Conservation (phyloP, 2,888 invertebrate genomes). For the Drosophila melanosoma region DNA sequence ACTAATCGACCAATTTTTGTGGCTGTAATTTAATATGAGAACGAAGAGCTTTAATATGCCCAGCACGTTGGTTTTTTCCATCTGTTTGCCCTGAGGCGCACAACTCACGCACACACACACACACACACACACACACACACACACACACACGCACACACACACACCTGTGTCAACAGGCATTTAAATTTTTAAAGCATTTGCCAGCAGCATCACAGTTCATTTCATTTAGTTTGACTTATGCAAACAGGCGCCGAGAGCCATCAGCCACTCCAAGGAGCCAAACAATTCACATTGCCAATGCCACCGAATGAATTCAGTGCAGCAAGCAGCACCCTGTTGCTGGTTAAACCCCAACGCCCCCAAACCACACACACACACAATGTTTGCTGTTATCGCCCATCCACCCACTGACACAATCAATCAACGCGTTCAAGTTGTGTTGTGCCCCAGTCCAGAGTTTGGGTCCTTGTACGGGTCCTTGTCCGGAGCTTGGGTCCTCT, state of each 20-base stretch:
- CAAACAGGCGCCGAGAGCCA: conserved; percentile 62
- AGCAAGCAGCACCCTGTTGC: conserved; percentile 17
- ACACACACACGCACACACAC: conserved; percentile 13
- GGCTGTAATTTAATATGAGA: conserved; percentile 76
- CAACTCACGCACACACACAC: conserved; percentile 14
- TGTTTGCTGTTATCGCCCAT: conserved; percentile 8
- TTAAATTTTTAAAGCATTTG: conserved; percentile 63
- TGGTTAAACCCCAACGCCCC: not conserved
- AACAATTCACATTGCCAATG: conserved; percentile 73
- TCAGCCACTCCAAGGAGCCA: conserved; percentile 58
- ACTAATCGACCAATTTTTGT: conserved; percentile 71
- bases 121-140: conserved; percentile 16
- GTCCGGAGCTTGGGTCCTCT: conserved; percentile 8
- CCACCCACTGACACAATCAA: conserved; percentile 63
- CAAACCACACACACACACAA: not conserved
- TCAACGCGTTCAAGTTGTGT: conserved; percentile 69
- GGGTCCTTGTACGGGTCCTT: conserved; percentile 1
- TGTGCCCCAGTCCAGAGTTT: conserved; percentile 6
- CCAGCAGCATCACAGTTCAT: conserved; percentile 60
- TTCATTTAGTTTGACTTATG: conserved; percentile 74
- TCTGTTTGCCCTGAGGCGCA: conserved; percentile 34
- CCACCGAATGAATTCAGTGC: conserved; percentile 56
- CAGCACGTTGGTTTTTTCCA: conserved; percentile 60
- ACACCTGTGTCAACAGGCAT: conserved; percentile 62
- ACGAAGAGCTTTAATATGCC: conserved; percentile 65